Conservation (phyloP, 1,140 invertebrate genomes). For the Riptortus pedestris region DNA sequence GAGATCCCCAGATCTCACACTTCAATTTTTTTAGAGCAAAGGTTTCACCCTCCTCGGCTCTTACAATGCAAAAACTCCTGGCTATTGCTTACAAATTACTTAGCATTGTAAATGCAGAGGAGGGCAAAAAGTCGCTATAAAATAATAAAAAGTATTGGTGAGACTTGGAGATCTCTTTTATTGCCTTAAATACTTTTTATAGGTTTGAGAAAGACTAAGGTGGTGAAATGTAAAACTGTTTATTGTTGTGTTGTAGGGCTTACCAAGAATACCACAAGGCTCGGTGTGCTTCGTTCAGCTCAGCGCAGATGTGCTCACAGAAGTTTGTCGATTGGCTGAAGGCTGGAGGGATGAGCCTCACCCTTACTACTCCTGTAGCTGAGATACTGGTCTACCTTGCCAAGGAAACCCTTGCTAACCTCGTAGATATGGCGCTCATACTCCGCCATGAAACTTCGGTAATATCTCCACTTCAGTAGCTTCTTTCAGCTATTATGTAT, state of each 20-base stretch:
- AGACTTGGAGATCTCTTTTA: no score
- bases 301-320: conserved; percentile 13
- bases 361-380: conserved; percentile 35
- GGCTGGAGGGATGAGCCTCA: conserved; percentile 13
- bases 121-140: no score
- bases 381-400: conserved; percentile 51
- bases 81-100: no score
- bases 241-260: conserved; percentile 25
- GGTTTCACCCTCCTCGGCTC: no score
- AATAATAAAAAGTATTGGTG: no score
- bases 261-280: conserved; percentile 28
- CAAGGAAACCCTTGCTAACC: conserved; percentile 56
- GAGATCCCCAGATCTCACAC: no score
- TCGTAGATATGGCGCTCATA: conserved; percentile 46
- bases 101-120: no score
- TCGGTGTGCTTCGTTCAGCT: conserved; percentile 24
- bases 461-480: background rate
- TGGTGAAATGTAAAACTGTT: no score
- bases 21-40: no score
- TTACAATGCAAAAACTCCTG: no score
- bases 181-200: no score
- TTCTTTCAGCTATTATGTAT: background rate
- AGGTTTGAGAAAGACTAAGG: no score
- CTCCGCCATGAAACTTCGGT: background rate
- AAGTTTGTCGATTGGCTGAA: conserved; percentile 27